phyloP scores from a whole-genome alignment of 2,113 vertebrate species.

The Urocolius indicus region DNA sequence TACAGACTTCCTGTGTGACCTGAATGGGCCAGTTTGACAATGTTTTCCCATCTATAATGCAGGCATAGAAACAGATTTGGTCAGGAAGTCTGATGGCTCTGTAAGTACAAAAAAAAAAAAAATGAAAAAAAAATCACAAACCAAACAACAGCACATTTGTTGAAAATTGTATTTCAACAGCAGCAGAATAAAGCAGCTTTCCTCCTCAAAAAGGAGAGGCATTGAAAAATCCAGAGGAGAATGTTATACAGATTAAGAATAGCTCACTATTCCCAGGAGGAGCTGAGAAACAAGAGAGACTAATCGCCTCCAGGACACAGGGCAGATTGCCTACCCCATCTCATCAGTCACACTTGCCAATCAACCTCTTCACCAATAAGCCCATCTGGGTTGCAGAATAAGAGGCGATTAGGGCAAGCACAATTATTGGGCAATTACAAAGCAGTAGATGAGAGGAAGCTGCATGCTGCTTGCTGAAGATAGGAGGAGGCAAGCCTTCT shows the following conservation, averaged over 20 bases:
- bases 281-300: constrained; percentile 37
- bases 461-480: constrained; percentile 37
- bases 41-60: background rate
- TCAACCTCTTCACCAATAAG: constrained; percentile 16
- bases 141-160: background rate
- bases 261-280: constrained; percentile 13
- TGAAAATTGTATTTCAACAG: background rate
- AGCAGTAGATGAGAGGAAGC: constrained; percentile 26
- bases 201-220: background rate
- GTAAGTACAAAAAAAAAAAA: too few relatives aligned
- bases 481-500: background rate
- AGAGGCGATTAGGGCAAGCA: constrained; percentile 3
- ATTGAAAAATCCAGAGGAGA: background rate
- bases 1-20: background rate
- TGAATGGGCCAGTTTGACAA: background rate
- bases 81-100: background rate
- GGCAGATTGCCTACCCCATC: constrained; percentile 39
- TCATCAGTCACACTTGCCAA: constrained; percentile 62
- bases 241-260: constrained; percentile 38
- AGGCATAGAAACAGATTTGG: background rate
- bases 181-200: constrained; percentile 40
- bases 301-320: background rate
- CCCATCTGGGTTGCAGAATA: background rate
- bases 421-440: constrained; percentile 39
- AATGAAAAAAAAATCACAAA: background rate